Conservation (phyloP, 2,888 invertebrate genomes). For the Oxyteleia sp. region DNA sequence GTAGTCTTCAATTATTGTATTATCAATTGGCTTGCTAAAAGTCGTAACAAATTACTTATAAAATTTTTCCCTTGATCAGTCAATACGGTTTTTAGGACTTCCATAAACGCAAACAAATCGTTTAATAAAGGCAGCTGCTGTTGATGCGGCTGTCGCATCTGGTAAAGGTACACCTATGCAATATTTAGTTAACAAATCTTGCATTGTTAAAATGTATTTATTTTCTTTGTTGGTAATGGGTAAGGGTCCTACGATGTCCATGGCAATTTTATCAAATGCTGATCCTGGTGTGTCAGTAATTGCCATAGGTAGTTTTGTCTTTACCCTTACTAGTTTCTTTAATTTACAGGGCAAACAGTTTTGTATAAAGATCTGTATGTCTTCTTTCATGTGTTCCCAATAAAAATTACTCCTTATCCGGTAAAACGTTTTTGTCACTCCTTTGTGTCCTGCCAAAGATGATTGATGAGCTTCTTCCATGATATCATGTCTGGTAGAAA, state of each 20-base stretch:
- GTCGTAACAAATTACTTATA: background rate
- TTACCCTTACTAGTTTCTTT: background rate
- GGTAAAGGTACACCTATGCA: background rate
- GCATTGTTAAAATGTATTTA: slow-evolving; percentile 1
- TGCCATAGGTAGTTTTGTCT: slow-evolving; percentile 2
- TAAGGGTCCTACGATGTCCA: slow-evolving; percentile 13
- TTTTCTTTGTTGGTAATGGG: background rate
- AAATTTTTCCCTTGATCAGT: slow-evolving; percentile 5
- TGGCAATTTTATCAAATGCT: slow-evolving; percentile 8
- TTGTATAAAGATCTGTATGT: slow-evolving; percentile 8
- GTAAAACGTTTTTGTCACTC: background rate
- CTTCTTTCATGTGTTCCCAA: background rate
- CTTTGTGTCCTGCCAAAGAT: background rate
- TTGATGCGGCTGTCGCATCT: background rate
- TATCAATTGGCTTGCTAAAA: slow-evolving; percentile 6
- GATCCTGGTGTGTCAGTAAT: slow-evolving; percentile 5
- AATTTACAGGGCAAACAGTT: slow-evolving; percentile 11
- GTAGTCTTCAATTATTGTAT: slow-evolving; percentile 26
- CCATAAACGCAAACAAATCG: background rate
- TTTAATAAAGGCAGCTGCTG: background rate
- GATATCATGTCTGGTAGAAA: background rate
- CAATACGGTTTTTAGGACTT: background rate
- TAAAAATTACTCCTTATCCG: background rate
- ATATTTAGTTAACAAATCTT: background rate
- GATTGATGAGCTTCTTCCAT: slow-evolving; percentile 5